Evolutionary conservation across 2,113 vertebrate genomes (phyloP).

Genomic region (Poeciliopsis turrubarensis): DNA sequence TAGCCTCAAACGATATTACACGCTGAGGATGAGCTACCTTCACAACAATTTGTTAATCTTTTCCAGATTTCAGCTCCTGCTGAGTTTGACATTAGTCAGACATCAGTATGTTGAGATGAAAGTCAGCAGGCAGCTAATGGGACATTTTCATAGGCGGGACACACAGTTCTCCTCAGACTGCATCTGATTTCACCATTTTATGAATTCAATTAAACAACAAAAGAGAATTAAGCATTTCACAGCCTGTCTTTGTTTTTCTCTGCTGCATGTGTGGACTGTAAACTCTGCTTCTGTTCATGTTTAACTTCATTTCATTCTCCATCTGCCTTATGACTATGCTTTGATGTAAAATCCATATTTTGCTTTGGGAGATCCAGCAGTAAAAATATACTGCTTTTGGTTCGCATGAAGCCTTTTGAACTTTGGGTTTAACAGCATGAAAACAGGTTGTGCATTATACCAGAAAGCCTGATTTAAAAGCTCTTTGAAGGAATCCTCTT

Average conservation of each 20-base stretch:
- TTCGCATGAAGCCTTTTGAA: conserved; percentile 5
- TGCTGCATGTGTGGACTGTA: neutral
- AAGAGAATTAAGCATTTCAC: neutral
- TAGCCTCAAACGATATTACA: conserved; percentile 26
- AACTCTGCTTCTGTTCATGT: conserved; percentile 9
- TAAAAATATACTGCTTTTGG: conserved; percentile 36
- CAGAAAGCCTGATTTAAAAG: conserved; percentile 3
- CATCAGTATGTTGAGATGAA: conserved; percentile 51
- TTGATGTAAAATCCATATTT: conserved; percentile 59
- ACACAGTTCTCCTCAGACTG: conserved; percentile 44
- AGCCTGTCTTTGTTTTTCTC: neutral
- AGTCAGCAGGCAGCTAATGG: conserved; percentile 68
- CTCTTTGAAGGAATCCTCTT: neutral
- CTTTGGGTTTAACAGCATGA: conserved; percentile 14
- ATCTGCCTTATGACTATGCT: conserved; percentile 20
- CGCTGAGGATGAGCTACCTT: conserved; percentile 51
- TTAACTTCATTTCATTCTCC: conserved; percentile 20
- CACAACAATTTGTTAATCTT: conserved; percentile 62
- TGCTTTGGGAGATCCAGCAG: conserved; percentile 37
- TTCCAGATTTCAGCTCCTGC: conserved; percentile 55
- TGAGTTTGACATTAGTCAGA: conserved; percentile 61
- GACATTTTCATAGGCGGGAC: conserved; percentile 58
- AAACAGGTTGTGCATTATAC: conserved; percentile 8
- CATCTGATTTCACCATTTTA: conserved; percentile 31
- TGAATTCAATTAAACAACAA: conserved; percentile 35